Evolutionary conservation across 2,888 invertebrate species (phyloP).

Genomic region (Diaprepes abbreviatus): DNA sequence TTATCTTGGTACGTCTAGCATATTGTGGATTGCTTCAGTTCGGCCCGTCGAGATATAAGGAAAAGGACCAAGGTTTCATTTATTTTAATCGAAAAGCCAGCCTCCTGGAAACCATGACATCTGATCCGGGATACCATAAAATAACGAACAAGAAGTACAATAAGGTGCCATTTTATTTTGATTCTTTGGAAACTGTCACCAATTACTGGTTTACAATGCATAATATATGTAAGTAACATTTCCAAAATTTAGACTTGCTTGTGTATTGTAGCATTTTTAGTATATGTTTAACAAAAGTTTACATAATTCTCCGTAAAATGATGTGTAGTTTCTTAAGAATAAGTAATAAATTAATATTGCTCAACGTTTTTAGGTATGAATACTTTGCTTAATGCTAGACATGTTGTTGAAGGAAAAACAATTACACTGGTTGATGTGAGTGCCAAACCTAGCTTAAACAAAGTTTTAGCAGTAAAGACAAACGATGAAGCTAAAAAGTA

Average conservation of each 20-base stretch:
- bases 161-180: constrained; percentile 71
- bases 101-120: constrained; percentile 77
- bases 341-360: too few relatives aligned
- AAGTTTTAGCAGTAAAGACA: constrained; percentile 65
- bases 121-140: constrained; percentile 74
- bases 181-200: constrained; percentile 70
- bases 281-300: too few relatives aligned
- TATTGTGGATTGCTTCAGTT: constrained; percentile 80
- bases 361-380: constrained; percentile 65
- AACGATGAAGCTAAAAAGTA: constrained; percentile 66
- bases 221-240: constrained; percentile 70
- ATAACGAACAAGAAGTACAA: constrained; percentile 74
- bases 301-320: too few relatives aligned
- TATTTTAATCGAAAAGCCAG: constrained; percentile 76
- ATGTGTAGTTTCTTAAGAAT: too few relatives aligned
- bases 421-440: constrained; percentile 69
- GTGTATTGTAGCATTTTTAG: too few relatives aligned
- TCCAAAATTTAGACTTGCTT: too few relatives aligned
- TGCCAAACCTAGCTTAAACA: constrained; percentile 69
- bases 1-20: constrained; percentile 72
- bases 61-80: constrained; percentile 79
- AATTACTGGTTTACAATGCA: constrained; percentile 80
- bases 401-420: constrained; percentile 58
- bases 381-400: constrained; percentile 73
- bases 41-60: constrained; percentile 75